These are phyloP conservation scores for Pelosia muscerda DNA, from an alignment of 2,888 invertebrate species.

Conservation along the genomic window DNA sequence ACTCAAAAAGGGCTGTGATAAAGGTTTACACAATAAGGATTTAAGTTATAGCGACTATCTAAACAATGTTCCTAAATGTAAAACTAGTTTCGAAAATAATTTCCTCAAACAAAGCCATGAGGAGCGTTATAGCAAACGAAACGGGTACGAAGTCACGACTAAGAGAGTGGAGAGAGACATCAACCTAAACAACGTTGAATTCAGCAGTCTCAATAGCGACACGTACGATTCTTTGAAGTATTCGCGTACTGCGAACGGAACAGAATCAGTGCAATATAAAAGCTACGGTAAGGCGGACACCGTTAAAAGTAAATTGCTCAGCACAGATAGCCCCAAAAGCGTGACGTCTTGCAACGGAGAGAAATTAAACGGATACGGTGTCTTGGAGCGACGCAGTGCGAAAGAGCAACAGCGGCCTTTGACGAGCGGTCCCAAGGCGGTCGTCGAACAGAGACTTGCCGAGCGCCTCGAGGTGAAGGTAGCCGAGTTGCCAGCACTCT, in stretches of 20 bases:
- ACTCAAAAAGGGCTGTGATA: constrained; percentile 85
- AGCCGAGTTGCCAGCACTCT: constrained; percentile 89
- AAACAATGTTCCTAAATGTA: constrained; percentile 86
- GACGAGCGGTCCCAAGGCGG: constrained; percentile 78
- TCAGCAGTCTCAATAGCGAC: constrained; percentile 80
- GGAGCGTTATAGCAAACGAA: constrained; percentile 81
- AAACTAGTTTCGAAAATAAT: constrained; percentile 84
- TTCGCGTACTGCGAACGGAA: constrained; percentile 84
- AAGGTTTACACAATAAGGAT: constrained; percentile 83
- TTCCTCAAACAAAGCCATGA: constrained; percentile 82
- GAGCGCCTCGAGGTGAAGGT: constrained; percentile 85
- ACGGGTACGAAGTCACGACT: constrained; percentile 73
- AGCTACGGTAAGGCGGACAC: constrained; percentile 83
- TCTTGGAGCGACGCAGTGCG: constrained; percentile 70
- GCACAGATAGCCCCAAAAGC: constrained; percentile 83
- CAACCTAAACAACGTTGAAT: constrained; percentile 80
- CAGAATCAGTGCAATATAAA: constrained; percentile 84
- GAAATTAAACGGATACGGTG: constrained; percentile 76
- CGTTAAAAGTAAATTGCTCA: constrained; percentile 84
- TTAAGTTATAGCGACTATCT: constrained; percentile 81
- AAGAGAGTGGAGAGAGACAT: constrained; percentile 81
- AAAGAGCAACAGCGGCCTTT: constrained; percentile 76
- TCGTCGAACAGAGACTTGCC: constrained; percentile 82
- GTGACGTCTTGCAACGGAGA: constrained; percentile 83
- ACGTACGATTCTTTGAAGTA: constrained; percentile 83